Evolutionary conservation across 2,888 invertebrate genomes (phyloP).

Genomic region (Pristionchus maxplancki): DNA sequence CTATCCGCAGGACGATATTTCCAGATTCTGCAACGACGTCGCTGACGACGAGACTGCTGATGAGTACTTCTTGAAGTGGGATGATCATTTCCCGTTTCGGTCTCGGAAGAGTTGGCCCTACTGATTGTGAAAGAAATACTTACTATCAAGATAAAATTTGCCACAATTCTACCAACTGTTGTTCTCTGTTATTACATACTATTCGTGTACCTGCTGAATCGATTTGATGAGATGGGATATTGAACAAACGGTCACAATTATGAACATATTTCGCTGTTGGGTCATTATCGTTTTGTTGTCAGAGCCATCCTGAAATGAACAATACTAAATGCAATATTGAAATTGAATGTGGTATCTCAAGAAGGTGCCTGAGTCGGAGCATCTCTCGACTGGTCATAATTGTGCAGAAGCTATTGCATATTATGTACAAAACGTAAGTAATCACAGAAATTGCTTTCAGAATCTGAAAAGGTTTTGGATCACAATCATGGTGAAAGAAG

Average conservation of each 20-base stretch:
- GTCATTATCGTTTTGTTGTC: not conserved
- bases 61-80: not conserved
- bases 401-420: not conserved
- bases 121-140: no score
- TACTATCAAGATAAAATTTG: no score
- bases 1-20: not conserved
- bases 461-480: not conserved
- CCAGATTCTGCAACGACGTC: not conserved
- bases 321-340: no score
- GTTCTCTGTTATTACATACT: no score
- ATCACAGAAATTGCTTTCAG: not conserved
- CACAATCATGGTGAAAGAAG: not conserved
- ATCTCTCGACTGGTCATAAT: not conserved
- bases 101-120: no score
- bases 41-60: not conserved
- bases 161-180: no score
- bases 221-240: slow-evolving; percentile 16
- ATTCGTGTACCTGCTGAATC: slow-evolving; percentile 6
- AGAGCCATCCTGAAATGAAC: no score
- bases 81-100: not conserved
- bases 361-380: not conserved
- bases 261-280: not conserved
- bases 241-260: not conserved
- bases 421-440: not conserved
- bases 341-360: not conserved